A percentile compares a stretch with the other conserved stretches of the same genome.
These are phyloP conservation scores for Lates japonicus DNA, from an alignment of 2,797 vertebrate species.

Conservation along the genomic window DNA sequence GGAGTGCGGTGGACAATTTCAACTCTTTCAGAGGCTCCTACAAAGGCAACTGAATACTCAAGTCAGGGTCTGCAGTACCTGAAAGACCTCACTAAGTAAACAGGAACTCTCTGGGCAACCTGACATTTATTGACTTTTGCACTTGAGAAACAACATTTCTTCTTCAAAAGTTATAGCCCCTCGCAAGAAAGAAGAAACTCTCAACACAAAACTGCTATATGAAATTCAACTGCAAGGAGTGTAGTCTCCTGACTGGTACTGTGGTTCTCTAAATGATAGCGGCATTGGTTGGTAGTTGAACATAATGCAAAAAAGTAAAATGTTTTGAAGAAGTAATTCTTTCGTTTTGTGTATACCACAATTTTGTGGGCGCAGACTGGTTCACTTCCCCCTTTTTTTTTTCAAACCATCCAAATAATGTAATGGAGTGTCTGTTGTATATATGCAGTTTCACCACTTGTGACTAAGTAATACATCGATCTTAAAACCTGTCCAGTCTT, in stretches of 20 bases:
- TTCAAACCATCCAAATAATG: slow-evolving; percentile 33
- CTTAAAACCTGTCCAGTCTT: slow-evolving; percentile 42
- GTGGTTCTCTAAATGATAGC: slow-evolving; percentile 17
- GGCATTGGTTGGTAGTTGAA: slow-evolving; percentile 46
- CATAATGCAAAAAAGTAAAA: slow-evolving; percentile 41
- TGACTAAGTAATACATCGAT: slow-evolving; percentile 60
- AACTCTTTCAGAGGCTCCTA: slow-evolving; percentile 90
- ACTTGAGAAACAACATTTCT: slow-evolving; percentile 57
- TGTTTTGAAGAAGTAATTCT: slow-evolving; percentile 36
- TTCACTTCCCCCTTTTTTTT: slow-evolving; percentile 27
- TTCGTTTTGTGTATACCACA: slow-evolving; percentile 40
- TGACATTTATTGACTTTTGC: slow-evolving; percentile 69
- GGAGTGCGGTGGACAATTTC: slow-evolving; percentile 90
- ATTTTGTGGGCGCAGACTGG: slow-evolving; percentile 13
- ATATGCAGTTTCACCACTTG: slow-evolving; percentile 62
- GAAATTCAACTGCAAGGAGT: slow-evolving; percentile 17
- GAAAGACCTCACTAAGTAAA: slow-evolving; percentile 90
- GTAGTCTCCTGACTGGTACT: slow-evolving; percentile 18
- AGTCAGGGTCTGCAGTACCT: slow-evolving; percentile 89
- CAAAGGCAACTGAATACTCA: slow-evolving; percentile 87
- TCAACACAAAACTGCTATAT: slow-evolving; percentile 16
- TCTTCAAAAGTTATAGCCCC: slow-evolving; percentile 39
- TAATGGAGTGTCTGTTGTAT: slow-evolving; percentile 59
- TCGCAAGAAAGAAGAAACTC: slow-evolving; percentile 49
- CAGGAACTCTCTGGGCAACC: slow-evolving; percentile 18